Conservation (phyloP, 2,797 vertebrate genomes). For the Rhincodon typus region DNA sequence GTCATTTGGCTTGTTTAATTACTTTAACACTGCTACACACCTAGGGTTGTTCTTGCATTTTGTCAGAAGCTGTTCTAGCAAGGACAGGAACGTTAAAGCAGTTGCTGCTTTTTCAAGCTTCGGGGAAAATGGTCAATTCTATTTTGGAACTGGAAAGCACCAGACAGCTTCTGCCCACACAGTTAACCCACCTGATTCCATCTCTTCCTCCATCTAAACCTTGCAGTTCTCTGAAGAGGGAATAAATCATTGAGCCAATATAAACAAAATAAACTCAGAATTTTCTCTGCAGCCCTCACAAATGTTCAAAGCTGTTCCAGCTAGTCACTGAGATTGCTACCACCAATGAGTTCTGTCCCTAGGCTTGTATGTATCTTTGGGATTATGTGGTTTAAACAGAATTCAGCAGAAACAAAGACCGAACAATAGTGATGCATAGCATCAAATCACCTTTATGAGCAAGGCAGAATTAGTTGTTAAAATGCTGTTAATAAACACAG, state of each 20-base stretch:
- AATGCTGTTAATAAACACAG: slow-evolving; percentile 14
- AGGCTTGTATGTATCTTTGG: not conserved
- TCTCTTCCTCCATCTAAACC: not conserved
- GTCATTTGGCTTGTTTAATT: not conserved
- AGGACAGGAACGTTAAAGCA: not conserved
- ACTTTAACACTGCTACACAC: not conserved
- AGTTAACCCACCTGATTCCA: not conserved
- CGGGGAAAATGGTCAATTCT: not conserved
- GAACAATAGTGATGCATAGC: not conserved
- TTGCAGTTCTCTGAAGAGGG: not conserved
- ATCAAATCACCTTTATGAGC: not conserved
- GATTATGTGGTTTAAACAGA: not conserved
- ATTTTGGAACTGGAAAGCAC: not conserved
- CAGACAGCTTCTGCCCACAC: too few species aligned
- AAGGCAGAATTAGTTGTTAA: not conserved
- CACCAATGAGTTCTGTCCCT: not conserved
- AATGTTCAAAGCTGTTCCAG: not conserved
- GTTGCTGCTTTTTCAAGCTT: not conserved
- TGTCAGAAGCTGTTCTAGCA: not conserved
- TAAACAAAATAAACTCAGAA: not conserved
- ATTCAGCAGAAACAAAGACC: not conserved
- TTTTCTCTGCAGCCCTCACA: not conserved
- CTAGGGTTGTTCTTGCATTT: not conserved
- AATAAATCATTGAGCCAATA: not conserved
- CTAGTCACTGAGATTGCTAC: not conserved